These are phyloP conservation scores for Narcine bancroftii DNA, from an alignment of 2,113 vertebrate genomes.

Conservation along the genomic window DNA sequence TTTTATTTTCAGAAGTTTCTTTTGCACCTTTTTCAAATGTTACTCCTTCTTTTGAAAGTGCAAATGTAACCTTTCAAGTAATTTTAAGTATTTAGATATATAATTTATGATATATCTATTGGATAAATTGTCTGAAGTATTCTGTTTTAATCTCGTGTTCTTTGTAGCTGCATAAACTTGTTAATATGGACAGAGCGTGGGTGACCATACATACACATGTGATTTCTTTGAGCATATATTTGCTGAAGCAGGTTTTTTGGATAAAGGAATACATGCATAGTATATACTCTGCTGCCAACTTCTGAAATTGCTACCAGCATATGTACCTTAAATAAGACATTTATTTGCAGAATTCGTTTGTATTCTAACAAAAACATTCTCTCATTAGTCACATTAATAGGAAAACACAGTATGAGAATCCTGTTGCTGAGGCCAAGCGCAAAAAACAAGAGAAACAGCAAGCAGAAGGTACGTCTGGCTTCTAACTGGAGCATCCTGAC, in stretches of 20 bases:
- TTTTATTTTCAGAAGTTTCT: background rate
- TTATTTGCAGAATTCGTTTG: background rate
- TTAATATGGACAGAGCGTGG: background rate
- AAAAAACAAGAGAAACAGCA: slow-evolving; percentile 88
- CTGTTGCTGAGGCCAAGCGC: slow-evolving; percentile 88
- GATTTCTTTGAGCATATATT: background rate
- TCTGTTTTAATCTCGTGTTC: background rate
- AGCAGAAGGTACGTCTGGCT: slow-evolving; percentile 78
- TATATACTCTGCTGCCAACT: background rate
- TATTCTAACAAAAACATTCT: background rate
- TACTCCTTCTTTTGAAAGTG: background rate
- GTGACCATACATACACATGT: background rate
- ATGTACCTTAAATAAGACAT: background rate
- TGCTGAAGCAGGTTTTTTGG: background rate
- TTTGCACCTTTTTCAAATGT: background rate
- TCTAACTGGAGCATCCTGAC: background rate
- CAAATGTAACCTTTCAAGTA: background rate
- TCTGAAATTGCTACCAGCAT: background rate
- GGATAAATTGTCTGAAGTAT: background rate
- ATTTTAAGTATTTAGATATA: background rate
- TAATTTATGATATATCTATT: background rate
- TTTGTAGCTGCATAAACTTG: background rate
- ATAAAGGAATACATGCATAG: slow-evolving; percentile 16
- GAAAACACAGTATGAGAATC: slow-evolving; percentile 98
- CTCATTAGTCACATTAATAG: slow-evolving; percentile 88